Percentiles rank a stretch among this genome's conserved stretches.
These are phyloP conservation scores for Myripristis murdjan DNA, from an alignment of 2,797 vertebrate genomes.

Conservation along the genomic window DNA sequence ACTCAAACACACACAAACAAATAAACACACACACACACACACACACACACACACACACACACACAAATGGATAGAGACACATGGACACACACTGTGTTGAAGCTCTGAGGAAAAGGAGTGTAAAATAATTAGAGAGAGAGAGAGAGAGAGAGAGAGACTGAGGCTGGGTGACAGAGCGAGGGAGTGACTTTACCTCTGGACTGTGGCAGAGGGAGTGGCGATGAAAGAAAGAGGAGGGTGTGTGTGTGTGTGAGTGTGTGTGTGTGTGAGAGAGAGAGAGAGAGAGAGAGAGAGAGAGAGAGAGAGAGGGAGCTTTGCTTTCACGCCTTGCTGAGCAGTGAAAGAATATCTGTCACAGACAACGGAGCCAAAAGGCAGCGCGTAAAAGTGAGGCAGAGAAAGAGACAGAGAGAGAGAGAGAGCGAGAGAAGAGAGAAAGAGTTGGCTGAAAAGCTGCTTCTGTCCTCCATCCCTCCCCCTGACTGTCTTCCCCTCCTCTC, in stretches of 20 bases:
- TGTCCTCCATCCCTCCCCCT: conserved; percentile 77
- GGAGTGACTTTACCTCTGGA: conserved; percentile 79
- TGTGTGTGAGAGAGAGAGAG: too few relatives aligned
- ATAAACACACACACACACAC: conserved; percentile 12
- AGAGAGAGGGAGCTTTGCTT: conserved; percentile 44
- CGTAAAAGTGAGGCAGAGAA: conserved; percentile 62
- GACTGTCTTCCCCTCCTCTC: conserved; percentile 74
- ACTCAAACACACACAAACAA: conserved; percentile 9
- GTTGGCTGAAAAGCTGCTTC: conserved; percentile 76
- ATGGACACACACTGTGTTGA: background rate
- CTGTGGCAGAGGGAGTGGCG: conserved; percentile 76
- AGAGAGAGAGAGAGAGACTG: conserved; percentile 42
- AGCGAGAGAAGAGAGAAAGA: conserved; percentile 48
- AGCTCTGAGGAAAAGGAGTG: conserved; percentile 19
- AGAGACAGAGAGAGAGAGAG: conserved; percentile 40
- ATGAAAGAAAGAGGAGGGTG: conserved; percentile 57
- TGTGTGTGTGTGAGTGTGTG: conserved; percentile 37
- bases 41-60: background rate
- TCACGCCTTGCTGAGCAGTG: conserved; percentile 63
- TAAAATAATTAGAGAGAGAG: conserved; percentile 32
- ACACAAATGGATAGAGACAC: background rate
- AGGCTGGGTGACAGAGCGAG: conserved; percentile 47
- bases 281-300: conserved; percentile 37
- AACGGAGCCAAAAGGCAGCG: conserved; percentile 64
- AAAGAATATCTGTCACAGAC: conserved; percentile 68